These are phyloP conservation scores for Noctua janthe DNA, from an alignment of 2,888 invertebrate genomes.

Conservation along the genomic window DNA sequence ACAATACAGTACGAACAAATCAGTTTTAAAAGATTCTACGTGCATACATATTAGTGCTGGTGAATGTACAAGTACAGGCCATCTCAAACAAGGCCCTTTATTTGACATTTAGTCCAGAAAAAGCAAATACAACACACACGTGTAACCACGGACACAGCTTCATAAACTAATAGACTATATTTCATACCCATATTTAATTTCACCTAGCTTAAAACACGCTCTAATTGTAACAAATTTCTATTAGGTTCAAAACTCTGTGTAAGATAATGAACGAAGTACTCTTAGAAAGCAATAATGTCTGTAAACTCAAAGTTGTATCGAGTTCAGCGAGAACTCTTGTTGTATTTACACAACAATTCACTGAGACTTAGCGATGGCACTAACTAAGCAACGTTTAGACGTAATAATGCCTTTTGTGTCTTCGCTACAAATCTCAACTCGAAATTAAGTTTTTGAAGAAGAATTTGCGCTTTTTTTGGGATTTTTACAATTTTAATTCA, in stretches of 20 bases:
- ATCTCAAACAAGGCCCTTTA: neutral
- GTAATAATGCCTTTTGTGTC: slow-evolving; percentile 72
- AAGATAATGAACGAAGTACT: slow-evolving; percentile 76
- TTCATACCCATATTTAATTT: slow-evolving; percentile 20
- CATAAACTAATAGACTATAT: neutral
- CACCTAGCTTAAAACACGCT: slow-evolving; percentile 18
- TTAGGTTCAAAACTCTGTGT: slow-evolving; percentile 55
- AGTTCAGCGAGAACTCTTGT: slow-evolving; percentile 70
- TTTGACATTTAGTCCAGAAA: neutral
- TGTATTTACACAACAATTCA: slow-evolving; percentile 78
- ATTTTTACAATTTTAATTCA: neutral
- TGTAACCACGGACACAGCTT: neutral
- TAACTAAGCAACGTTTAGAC: slow-evolving; percentile 68
- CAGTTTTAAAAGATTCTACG: neutral
- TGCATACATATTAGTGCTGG: neutral
- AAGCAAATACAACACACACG: neutral
- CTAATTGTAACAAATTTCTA: slow-evolving; percentile 59
- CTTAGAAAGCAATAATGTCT: slow-evolving; percentile 77
- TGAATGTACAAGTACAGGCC: neutral
- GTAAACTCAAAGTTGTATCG: slow-evolving; percentile 68
- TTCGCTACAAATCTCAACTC: slow-evolving; percentile 69
- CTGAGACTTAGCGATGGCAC: slow-evolving; percentile 63
- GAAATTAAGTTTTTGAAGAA: slow-evolving; percentile 54
- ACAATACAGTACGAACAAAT: neutral
- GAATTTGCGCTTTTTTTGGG: slow-evolving; percentile 37